Evolutionary conservation across 1,140 invertebrate species (phyloP).

Genomic region (Periplaneta americana): DNA sequence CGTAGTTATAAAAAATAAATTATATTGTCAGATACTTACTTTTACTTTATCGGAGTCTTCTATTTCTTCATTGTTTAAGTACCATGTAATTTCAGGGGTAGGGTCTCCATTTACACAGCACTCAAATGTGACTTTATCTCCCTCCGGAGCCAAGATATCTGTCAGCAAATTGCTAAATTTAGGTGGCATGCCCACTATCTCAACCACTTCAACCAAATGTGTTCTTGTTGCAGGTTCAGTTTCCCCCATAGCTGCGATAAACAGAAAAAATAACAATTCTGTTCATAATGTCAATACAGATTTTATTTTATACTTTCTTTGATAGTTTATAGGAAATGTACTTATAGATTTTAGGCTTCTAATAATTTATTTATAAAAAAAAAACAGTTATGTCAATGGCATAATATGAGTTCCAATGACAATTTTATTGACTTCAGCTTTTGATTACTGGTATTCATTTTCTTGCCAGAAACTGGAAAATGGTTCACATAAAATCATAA

Average conservation of each 20-base stretch:
- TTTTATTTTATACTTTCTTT: too few relatives aligned
- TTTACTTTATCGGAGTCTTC: constrained; percentile 32
- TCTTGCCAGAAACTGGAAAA: too few relatives aligned
- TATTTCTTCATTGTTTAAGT: constrained; percentile 61
- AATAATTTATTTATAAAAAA: too few relatives aligned
- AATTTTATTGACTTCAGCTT: too few relatives aligned
- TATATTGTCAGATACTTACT: not conserved
- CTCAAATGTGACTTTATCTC: constrained; percentile 65
- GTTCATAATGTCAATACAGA: too few relatives aligned
- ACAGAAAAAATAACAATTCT: too few relatives aligned
- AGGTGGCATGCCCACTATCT: constrained; percentile 44
- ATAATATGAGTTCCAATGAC: too few relatives aligned
- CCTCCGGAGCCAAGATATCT: constrained; percentile 59
- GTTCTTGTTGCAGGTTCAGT: constrained; percentile 28
- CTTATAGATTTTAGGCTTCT: too few relatives aligned
- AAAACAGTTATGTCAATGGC: too few relatives aligned
- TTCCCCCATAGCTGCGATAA: constrained; percentile 21
- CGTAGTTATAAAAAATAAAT: not conserved
- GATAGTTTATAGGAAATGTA: too few relatives aligned
- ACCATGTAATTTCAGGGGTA: constrained; percentile 64
- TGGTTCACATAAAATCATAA: too few relatives aligned
- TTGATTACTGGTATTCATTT: too few relatives aligned
- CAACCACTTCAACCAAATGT: constrained; percentile 22
- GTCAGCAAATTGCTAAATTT: constrained; percentile 64
- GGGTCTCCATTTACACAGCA: constrained; percentile 66